Conservation (phyloP, 1,140 invertebrate species). For the Brachystomella parvula region DNA sequence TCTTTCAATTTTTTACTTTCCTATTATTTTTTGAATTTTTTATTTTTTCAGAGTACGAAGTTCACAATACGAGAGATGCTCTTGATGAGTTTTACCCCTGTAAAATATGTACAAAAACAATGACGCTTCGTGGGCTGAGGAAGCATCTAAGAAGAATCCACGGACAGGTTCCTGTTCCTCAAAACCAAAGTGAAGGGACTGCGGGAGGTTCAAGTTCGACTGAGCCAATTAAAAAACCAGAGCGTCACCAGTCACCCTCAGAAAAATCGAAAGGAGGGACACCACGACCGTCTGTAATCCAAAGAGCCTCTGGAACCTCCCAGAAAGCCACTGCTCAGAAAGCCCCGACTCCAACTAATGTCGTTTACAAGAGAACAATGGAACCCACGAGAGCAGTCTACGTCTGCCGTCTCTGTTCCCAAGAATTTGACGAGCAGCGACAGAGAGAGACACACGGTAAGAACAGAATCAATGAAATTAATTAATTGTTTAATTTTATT, state of each 20-base stretch:
- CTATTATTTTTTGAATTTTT: not conserved
- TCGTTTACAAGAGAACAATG: not conserved
- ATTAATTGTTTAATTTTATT: not conserved
- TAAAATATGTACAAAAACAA: not conserved
- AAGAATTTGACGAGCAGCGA: not conserved
- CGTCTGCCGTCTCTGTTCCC: not conserved
- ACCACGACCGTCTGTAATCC: no score
- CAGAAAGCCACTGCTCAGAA: no score
- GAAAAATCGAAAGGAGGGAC: no score
- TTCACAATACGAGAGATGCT: slow-evolving; percentile 1
- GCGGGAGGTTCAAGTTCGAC: no score
- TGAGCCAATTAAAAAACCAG: no score
- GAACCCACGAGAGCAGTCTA: not conserved
- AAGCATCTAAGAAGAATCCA: slow-evolving; percentile 1
- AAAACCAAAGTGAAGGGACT: not conserved
- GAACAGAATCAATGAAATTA: not conserved
- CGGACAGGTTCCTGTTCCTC: not conserved
- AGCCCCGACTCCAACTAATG: no score
- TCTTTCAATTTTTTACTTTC: not conserved
- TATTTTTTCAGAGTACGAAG: not conserved
- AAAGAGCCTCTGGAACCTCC: no score
- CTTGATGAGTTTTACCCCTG: not conserved
- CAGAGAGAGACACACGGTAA: not conserved
- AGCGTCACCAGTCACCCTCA: no score
- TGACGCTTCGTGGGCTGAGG: not conserved